phyloP scores from a whole-genome alignment of 2,113 vertebrate species.

The Spheniscus mendiculus region DNA sequence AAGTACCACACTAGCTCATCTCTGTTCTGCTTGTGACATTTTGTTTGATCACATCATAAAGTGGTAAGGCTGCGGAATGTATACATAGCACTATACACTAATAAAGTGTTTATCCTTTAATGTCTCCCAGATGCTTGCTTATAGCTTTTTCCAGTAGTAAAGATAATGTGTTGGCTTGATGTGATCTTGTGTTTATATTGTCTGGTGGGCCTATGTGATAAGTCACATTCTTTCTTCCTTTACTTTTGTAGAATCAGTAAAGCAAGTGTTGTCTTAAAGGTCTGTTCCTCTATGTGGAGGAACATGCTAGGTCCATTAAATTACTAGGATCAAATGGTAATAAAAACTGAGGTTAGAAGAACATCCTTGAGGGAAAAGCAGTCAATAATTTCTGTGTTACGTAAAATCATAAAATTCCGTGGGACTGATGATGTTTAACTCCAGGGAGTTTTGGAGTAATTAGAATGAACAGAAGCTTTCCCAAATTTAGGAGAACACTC shows the following conservation, averaged over 20 bases:
- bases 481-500: neutral
- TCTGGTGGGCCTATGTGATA: neutral
- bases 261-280: neutral
- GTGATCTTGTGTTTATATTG: neutral
- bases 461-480: neutral
- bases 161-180: neutral
- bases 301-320: neutral
- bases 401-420: neutral
- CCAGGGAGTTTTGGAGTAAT: neutral
- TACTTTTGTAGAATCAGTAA: neutral
- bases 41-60: slow-evolving; percentile 50
- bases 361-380: neutral
- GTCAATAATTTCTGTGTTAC: neutral
- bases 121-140: slow-evolving; percentile 24
- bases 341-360: neutral
- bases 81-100: neutral
- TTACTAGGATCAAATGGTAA: neutral
- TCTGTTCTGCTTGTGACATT: slow-evolving; percentile 3
- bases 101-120: slow-evolving; percentile 17
- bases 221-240: neutral
- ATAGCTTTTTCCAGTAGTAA: slow-evolving; percentile 9
- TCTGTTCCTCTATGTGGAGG: neutral
- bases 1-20: neutral
- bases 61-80: neutral
- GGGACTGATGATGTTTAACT: neutral